phyloP scores from a whole-genome alignment of 2,113 vertebrate genomes.

The Ivindomyrus marchei region DNA sequence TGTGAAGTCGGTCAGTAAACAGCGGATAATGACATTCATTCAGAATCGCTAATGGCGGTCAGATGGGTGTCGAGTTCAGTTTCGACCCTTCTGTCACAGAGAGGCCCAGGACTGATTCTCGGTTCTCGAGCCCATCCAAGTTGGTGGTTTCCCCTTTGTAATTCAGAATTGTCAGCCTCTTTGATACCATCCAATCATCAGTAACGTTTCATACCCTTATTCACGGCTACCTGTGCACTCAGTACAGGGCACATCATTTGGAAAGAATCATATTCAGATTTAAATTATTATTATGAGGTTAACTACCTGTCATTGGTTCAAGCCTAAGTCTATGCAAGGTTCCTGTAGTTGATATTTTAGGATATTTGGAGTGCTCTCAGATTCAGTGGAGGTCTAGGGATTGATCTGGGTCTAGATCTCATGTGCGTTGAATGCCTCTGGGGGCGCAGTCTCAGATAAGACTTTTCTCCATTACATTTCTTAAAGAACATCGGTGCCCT shows the following conservation, averaged over 20 bases:
- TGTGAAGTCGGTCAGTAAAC: neutral
- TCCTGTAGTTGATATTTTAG: neutral
- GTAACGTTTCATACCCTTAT: neutral
- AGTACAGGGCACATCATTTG: neutral
- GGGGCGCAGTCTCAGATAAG: neutral
- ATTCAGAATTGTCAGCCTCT: neutral
- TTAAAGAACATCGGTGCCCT: neutral
- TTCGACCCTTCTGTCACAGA: neutral
- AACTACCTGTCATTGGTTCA: neutral
- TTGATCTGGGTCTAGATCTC: neutral
- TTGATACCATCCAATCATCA: neutral
- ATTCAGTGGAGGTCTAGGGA: neutral
- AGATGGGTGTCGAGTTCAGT: neutral
- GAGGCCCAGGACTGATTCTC: neutral
- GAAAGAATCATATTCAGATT: neutral
- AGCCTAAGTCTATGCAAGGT: neutral
- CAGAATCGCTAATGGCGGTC: neutral
- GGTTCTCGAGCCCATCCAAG: neutral
- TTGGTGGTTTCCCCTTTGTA: neutral
- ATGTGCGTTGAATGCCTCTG: neutral
- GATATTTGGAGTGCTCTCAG: neutral
- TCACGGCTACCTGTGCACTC: neutral
- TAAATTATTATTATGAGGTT: neutral
- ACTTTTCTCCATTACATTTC: neutral
- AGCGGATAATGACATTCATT: neutral